Evolutionary conservation across 2,113 vertebrate genomes (phyloP).

Genomic region (Penelope pileata): DNA sequence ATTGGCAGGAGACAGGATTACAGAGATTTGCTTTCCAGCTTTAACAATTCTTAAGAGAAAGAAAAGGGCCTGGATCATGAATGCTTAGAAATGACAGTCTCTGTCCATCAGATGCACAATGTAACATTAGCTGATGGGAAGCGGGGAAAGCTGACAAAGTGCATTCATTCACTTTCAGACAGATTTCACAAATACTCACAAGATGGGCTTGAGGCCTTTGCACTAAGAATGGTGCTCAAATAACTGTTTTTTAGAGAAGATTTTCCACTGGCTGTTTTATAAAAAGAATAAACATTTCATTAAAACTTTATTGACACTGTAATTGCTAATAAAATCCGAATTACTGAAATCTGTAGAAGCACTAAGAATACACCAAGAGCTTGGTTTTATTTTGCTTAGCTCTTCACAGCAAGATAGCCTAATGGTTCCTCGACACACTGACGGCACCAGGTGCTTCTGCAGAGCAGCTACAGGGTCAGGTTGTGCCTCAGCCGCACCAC

Average conservation of each 20-base stretch:
- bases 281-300: constrained; percentile 12
- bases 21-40: background rate
- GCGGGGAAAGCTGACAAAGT: background rate
- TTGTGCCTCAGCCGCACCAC: background rate
- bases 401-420: background rate
- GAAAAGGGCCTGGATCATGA: background rate
- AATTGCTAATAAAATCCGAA: constrained; percentile 44
- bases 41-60: background rate
- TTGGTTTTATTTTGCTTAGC: background rate
- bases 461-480: background rate
- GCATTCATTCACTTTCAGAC: background rate
- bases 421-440: no score
- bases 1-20: background rate
- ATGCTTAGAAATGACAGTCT: background rate
- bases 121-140: background rate
- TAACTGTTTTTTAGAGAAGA: background rate
- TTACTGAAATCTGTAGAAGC: background rate
- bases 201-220: background rate
- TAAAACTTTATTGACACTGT: constrained; percentile 18
- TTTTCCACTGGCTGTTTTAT: background rate
- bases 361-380: background rate
- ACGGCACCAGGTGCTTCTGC: no score
- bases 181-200: background rate
- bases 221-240: background rate
- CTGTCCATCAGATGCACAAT: background rate